phyloP scores from a whole-genome alignment of 2,888 invertebrate species.

The Lottia gigantea region DNA sequence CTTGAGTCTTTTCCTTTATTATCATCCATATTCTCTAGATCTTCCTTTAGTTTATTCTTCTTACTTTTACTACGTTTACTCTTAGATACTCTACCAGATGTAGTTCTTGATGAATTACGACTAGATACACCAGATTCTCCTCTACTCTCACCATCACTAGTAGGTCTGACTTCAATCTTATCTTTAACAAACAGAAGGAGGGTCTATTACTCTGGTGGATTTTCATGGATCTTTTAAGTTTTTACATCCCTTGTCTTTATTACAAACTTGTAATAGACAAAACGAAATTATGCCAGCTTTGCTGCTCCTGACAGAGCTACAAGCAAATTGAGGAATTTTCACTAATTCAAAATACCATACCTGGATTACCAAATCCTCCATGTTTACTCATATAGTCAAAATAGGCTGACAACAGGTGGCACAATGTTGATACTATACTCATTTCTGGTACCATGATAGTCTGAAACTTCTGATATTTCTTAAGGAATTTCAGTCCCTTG shows the following conservation, averaged over 20 bases:
- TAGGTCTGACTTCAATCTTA: constrained; percentile 35
- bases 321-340: too few relatives aligned
- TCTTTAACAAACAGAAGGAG: constrained; percentile 24
- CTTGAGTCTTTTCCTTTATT: not conserved
- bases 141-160: constrained; percentile 40
- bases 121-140: constrained; percentile 32
- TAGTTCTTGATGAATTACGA: constrained; percentile 43
- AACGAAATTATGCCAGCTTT: too few relatives aligned
- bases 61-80: constrained; percentile 35
- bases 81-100: constrained; percentile 34
- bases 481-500: constrained; percentile 60
- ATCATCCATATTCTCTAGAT: constrained; percentile 35
- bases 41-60: constrained; percentile 40
- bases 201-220: too few relatives aligned
- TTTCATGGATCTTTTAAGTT: too few relatives aligned
- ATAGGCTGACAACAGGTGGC: constrained; percentile 63
- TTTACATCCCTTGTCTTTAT: too few relatives aligned
- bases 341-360: constrained; percentile 31
- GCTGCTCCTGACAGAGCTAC: too few relatives aligned
- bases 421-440: constrained; percentile 58
- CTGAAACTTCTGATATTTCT: constrained; percentile 50
- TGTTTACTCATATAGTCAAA: constrained; percentile 63
- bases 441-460: constrained; percentile 60
- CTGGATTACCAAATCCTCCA: constrained; percentile 65
- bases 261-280: too few relatives aligned